phyloP scores from a whole-genome alignment of 2,888 invertebrate species.

The Drosophila parthenogenetica region DNA sequence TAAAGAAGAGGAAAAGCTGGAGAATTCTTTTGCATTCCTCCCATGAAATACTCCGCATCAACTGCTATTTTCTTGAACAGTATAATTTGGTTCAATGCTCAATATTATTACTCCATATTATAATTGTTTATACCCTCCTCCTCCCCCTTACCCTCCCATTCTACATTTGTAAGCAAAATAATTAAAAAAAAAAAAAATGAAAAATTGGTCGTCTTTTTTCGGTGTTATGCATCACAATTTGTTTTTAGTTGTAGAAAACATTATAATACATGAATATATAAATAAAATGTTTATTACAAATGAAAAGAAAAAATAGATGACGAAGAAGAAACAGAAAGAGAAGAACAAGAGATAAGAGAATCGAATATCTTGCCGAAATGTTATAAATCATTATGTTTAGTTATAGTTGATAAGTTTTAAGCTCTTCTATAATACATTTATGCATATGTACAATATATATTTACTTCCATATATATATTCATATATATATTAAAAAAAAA shows the following conservation, averaged over 20 bases:
- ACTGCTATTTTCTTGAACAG: slow-evolving; percentile 59
- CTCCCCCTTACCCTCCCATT: neutral
- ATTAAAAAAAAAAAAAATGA: slow-evolving; percentile 32
- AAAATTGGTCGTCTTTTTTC: slow-evolving; percentile 49
- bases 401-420: slow-evolving; percentile 70
- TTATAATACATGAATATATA: slow-evolving; percentile 30
- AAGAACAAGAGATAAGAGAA: slow-evolving; percentile 54
- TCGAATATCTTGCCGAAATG: slow-evolving; percentile 79
- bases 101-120: slow-evolving; percentile 45
- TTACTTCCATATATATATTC: slow-evolving; percentile 18
- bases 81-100: slow-evolving; percentile 62
- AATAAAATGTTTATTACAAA: slow-evolving; percentile 38
- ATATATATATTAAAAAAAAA: slow-evolving; percentile 40
- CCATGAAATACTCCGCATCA: slow-evolving; percentile 63
- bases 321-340: slow-evolving; percentile 6
- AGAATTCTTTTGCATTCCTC: slow-evolving; percentile 32
- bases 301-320: slow-evolving; percentile 12
- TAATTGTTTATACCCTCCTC: slow-evolving; percentile 19
- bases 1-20: slow-evolving; percentile 15
- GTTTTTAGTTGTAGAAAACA: slow-evolving; percentile 69
- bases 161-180: slow-evolving; percentile 31
- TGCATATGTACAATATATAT: slow-evolving; percentile 34
- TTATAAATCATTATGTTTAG: slow-evolving; percentile 76
- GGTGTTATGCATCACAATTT: slow-evolving; percentile 79
- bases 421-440: slow-evolving; percentile 66